Evolutionary conservation across 1,140 invertebrate species (phyloP).

Genomic region (Drosophila murphyi): DNA sequence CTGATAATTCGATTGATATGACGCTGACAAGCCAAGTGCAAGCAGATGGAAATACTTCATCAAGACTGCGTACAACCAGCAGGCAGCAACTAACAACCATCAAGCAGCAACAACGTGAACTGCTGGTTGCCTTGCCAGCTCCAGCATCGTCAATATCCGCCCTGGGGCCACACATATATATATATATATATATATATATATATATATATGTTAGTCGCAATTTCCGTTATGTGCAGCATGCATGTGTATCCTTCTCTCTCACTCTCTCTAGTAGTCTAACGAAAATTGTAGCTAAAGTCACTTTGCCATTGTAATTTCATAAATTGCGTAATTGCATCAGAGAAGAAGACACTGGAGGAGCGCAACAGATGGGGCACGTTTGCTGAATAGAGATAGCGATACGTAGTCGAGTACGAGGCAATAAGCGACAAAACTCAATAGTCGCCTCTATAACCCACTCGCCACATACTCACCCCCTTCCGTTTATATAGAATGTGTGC

Average conservation of each 20-base stretch:
- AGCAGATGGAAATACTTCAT: neutral
- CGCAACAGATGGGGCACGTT: neutral
- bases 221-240: slow-evolving; percentile 45
- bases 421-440: slow-evolving; percentile 43
- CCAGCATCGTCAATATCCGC: slow-evolving; percentile 24
- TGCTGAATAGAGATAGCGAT: neutral
- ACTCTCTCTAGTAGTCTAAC: slow-evolving; percentile 11
- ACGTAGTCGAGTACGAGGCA: neutral
- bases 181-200: neutral
- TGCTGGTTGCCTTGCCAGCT: slow-evolving; percentile 26
- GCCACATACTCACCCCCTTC: no score
- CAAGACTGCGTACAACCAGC: neutral
- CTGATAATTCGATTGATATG: slow-evolving; percentile 69
- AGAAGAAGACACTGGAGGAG: neutral
- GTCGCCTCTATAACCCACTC: slow-evolving; percentile 10
- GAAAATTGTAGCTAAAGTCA: slow-evolving; percentile 58
- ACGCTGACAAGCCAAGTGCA: slow-evolving; percentile 5
- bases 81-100: neutral
- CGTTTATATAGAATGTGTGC: no score
- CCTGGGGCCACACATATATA: neutral
- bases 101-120: slow-evolving; percentile 22
- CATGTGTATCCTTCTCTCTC: slow-evolving; percentile 17
- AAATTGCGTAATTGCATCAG: slow-evolving; percentile 71
- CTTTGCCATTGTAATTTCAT: slow-evolving; percentile 60
- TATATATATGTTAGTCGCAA: slow-evolving; percentile 45